Conservation (phyloP, 2,888 invertebrate genomes). For the Hemithea aestivaria region DNA sequence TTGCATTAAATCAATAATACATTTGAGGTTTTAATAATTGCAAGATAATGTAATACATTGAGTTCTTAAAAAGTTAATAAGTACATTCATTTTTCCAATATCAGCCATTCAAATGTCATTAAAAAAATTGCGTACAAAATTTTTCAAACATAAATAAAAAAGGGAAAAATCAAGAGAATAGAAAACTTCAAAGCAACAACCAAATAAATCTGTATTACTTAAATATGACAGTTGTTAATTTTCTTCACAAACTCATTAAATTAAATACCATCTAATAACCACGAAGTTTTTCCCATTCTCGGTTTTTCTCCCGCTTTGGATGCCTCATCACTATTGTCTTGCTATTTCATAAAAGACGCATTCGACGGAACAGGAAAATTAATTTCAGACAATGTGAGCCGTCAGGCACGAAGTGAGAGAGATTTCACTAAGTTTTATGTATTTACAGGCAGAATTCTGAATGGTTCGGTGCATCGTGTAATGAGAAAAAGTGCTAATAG, state of each 20-base stretch:
- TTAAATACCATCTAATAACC: conserved; percentile 23
- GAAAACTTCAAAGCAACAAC: neutral
- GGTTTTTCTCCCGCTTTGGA: conserved; percentile 10
- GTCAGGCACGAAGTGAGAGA: conserved; percentile 39
- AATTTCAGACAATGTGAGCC: conserved; percentile 63
- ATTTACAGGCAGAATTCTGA: conserved; percentile 16
- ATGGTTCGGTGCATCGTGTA: conserved; percentile 4
- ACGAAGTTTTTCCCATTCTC: conserved; percentile 5
- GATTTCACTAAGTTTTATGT: conserved; percentile 29
- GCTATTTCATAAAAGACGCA: conserved; percentile 72
- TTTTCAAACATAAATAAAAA: no score
- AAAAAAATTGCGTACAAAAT: no score
- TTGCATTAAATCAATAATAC: no score
- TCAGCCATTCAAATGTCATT: no score
- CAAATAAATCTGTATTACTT: conserved; percentile 12
- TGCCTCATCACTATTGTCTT: conserved; percentile 54
- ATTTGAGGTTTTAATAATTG: no score
- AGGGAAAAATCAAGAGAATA: no score
- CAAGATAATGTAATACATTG: no score
- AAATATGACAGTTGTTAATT: conserved; percentile 14
- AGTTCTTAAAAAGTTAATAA: no score
- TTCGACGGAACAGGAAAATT: conserved; percentile 68
- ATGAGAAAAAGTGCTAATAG: conserved; percentile 11
- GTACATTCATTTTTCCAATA: no score
- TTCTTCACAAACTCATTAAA: conserved; percentile 10